Base-by-base conservation (phyloP, 2,888 invertebrate species). In the Chaitophorus viminalis region DNA sequence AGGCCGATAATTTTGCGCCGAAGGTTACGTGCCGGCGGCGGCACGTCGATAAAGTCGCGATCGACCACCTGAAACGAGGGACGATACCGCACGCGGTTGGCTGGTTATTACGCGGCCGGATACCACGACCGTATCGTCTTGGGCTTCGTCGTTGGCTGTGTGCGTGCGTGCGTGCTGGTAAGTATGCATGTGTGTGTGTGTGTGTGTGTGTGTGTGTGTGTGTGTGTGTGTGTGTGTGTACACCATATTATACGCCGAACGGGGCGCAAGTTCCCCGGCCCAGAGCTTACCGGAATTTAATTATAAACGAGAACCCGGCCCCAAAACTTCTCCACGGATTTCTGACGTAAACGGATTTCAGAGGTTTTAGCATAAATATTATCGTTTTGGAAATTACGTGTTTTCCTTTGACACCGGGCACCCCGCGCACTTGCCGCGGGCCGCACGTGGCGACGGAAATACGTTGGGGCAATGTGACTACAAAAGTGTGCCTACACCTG, bases 331-430 rank as follows among this genome's bases (percentile, higher is more conserved):
- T 85, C n/a, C 52, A 8, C 52, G 78, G 72, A 86, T 70, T 36
- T 78, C 79, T 31, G 54, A 39, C 78, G 54, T 86, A 86, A 86
- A 86, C 86, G 78, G 78, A 86, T 86, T 86, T 86, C 65, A n/a
- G 39, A 72, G 86, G 78, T 86, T 86, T 86, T 86, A 86, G 86
- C 86, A 86, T 86, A 86, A 86, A 86, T 78, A 86, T 86, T 86
- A 79, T 85, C 86, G 78, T 86, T 86, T 78, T 86, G 72, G 78
- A 86, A 86, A 86, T 78, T 70, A 72, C 54, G 52, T 54, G 85
- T 78, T 86, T 86, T 79, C 54, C 70, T 78, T 78, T 72, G 86
- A 70, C 78, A 86, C 68, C 77, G 60, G 54, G 52, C 54, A 9
- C 39, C 29, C 18, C 21, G 52, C 8, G 18, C 31, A 0, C 11